Conservation (phyloP, 2,888 invertebrate genomes). For the Pollenia griseotomentosa region DNA sequence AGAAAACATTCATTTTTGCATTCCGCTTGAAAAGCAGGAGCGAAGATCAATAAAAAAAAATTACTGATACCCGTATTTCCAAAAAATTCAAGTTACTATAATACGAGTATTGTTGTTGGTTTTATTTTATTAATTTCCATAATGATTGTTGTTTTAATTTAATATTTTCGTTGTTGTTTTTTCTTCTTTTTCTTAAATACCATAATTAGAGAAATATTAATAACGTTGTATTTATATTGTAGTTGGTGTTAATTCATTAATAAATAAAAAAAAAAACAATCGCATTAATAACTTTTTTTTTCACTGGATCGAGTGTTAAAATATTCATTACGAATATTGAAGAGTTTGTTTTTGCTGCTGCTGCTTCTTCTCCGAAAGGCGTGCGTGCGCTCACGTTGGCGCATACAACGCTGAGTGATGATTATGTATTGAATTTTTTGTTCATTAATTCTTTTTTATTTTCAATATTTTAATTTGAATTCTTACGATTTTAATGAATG, state of each 20-base stretch:
- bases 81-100: too few relatives aligned
- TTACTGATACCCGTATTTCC: too few relatives aligned
- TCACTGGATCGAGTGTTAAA: constrained; percentile 77
- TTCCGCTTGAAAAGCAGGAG: too few relatives aligned
- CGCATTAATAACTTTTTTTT: constrained; percentile 50
- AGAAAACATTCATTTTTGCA: constrained; percentile 42
- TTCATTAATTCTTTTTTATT: constrained; percentile 45
- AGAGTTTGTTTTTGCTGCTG: constrained; percentile 1
- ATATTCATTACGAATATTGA: constrained; percentile 79
- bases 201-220: constrained; percentile 48
- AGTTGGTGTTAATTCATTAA: constrained; percentile 80
- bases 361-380: constrained; percentile 57
- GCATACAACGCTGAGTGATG: constrained; percentile 25
- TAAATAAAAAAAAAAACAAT: constrained; percentile 80
- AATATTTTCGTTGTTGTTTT: neutral
- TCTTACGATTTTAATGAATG: constrained; percentile 73
- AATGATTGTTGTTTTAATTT: constrained; percentile 3
- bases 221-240: constrained; percentile 14
- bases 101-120: neutral
- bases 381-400: constrained; percentile 76
- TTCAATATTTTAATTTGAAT: constrained; percentile 38
- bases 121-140: neutral
- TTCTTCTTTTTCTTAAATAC: constrained; percentile 4
- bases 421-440: constrained; percentile 41
- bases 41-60: too few relatives aligned